phyloP scores from a whole-genome alignment of 2,113 vertebrate species.

The Ranitomeya imitator region DNA sequence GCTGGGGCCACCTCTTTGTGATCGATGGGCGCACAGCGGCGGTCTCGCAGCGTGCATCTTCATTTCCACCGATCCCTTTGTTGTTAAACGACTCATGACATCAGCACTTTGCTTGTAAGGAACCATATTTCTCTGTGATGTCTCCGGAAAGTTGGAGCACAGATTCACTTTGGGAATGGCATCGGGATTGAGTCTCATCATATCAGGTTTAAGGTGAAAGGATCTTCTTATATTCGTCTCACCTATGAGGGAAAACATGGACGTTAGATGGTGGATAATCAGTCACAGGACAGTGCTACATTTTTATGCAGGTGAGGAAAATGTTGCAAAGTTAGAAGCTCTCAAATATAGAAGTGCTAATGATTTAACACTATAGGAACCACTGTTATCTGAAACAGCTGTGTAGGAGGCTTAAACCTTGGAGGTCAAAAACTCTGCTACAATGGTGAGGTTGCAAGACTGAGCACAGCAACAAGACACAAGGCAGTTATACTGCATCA shows the following conservation, averaged over 20 bases:
- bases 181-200: conserved; percentile 60
- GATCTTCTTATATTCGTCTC: conserved; percentile 62
- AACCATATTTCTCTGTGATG: conserved; percentile 59
- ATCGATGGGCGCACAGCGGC: conserved; percentile 48
- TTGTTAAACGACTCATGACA: conserved; percentile 55
- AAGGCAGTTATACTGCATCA: too few relatives aligned
- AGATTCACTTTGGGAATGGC: conserved; percentile 30
- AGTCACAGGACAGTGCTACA: too few relatives aligned
- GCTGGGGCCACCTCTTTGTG: conserved; percentile 47
- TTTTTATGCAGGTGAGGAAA: too few relatives aligned
- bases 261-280: conserved; percentile 43
- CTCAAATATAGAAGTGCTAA: too few relatives aligned
- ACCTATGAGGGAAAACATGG: conserved; percentile 62
- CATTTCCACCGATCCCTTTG: conserved; percentile 48
- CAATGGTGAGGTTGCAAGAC: too few relatives aligned
- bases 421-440: too few relatives aligned
- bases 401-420: too few relatives aligned
- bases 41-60: conserved; percentile 49
- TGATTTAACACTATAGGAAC: too few relatives aligned
- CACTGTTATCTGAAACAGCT: too few relatives aligned
- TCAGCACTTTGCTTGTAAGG: conserved; percentile 59
- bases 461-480: too few relatives aligned
- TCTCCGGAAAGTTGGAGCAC: conserved; percentile 53
- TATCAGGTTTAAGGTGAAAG: conserved; percentile 50
- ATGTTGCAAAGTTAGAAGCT: too few relatives aligned